Conservation (phyloP, 2,113 vertebrate genomes). For the Corythornis vintsioides region DNA sequence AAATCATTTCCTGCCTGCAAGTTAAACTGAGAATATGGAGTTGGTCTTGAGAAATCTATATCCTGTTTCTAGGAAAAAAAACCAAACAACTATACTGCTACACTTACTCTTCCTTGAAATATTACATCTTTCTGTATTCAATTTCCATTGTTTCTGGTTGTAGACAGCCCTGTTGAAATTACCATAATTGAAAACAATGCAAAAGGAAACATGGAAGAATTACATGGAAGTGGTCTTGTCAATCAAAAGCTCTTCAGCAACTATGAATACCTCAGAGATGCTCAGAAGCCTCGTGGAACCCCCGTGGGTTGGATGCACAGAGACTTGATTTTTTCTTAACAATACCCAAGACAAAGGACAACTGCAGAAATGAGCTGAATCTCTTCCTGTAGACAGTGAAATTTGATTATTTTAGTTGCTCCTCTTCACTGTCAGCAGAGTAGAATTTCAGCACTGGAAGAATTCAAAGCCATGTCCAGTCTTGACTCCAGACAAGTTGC, state of each 20-base stretch:
- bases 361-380: neutral
- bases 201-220: conserved; percentile 10
- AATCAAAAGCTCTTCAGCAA: neutral
- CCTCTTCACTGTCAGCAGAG: neutral
- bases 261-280: neutral
- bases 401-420: neutral
- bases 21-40: conserved; percentile 2
- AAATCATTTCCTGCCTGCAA: conserved; percentile 33
- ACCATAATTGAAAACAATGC: conserved; percentile 10
- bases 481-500: neutral
- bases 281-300: neutral
- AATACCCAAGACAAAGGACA: neutral
- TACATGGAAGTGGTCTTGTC: neutral
- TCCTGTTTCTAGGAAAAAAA: neutral
- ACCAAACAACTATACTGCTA: neutral
- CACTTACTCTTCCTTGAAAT: neutral
- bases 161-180: neutral
- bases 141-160: neutral
- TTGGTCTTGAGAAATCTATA: neutral
- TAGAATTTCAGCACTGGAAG: neutral
- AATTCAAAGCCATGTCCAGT: neutral
- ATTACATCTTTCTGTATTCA: conserved; percentile 2
- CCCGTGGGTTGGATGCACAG: neutral
- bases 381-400: neutral
- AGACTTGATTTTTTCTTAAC: neutral